A percentile compares a stretch with the other conserved stretches of the same genome.
Evolutionary conservation across 2,888 invertebrate genomes (phyloP).

Genomic region (Drosophila acutilabella): DNA sequence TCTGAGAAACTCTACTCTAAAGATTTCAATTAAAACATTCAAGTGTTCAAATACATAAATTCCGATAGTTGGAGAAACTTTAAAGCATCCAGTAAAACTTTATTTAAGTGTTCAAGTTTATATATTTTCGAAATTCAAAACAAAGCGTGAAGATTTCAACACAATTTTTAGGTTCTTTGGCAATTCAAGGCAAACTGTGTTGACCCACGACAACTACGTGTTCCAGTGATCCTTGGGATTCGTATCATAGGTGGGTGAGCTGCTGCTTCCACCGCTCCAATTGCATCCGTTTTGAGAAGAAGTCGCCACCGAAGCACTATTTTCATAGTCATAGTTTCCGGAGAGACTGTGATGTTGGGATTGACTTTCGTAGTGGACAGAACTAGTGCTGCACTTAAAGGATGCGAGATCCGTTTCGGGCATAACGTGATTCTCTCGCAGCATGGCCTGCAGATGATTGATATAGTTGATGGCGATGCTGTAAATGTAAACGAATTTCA

Average conservation of each 20-base stretch:
- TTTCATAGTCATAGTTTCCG: slow-evolving; percentile 47
- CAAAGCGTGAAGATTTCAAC: slow-evolving; percentile 3
- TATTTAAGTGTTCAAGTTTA: too few species aligned
- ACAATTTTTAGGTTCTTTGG: slow-evolving; percentile 42
- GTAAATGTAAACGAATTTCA: slow-evolving; percentile 41
- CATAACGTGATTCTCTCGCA: slow-evolving; percentile 64
- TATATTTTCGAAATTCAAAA: too few species aligned
- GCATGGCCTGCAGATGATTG: slow-evolving; percentile 87
- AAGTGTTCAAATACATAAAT: too few species aligned
- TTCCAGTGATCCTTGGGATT: slow-evolving; percentile 71
- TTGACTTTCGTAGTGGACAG: slow-evolving; percentile 42
- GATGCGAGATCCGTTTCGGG: slow-evolving; percentile 54
- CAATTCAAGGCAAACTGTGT: slow-evolving; percentile 30
- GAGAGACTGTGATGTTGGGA: slow-evolving; percentile 36
- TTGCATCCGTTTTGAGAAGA: slow-evolving; percentile 66
- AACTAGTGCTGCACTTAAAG: slow-evolving; percentile 45
- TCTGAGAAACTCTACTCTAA: background rate
- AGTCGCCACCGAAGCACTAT: slow-evolving; percentile 47
- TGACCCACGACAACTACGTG: slow-evolving; percentile 41
- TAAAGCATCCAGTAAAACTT: too few species aligned
- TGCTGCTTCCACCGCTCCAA: slow-evolving; percentile 74
- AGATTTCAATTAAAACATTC: too few species aligned
- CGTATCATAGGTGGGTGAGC: slow-evolving; percentile 60
- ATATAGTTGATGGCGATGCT: slow-evolving; percentile 92
- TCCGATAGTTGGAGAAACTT: background rate